Base-by-base conservation (phyloP, 2,797 vertebrate genomes). In the Liasis olivaceus region DNA sequence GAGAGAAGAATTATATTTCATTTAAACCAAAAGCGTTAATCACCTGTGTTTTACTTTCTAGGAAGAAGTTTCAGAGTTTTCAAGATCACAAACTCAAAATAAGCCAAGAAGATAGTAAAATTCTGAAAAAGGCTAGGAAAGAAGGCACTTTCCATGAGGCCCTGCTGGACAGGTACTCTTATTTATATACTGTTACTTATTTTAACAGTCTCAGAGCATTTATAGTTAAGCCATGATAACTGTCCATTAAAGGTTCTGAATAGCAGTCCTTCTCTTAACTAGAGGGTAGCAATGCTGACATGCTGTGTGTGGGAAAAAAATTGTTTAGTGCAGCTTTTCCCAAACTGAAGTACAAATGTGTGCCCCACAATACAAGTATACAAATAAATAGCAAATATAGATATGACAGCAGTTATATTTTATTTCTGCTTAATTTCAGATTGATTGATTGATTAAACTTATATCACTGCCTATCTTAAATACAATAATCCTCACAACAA, bases 31-130 rank as follows among this genome's bases (percentile, higher is more conserved):
- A 89, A 15, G 22, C 42, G 22, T 56, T 86, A 0, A 90, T 91
- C 9, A 0, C 2, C 7, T 58, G 20, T 90, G 11, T 62, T 90
- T 4, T 95, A 58, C 72, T 90, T 97, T 97, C 90, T 98, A 99
- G 99, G 94, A 99, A 99, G 96, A 99, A 99, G 97, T 99, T 99
- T 96, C 99, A 99, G 98, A 99, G 99, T 97, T 99, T 99, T 97
- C 99, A 99, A 97, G 99, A 99, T 96, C 98, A 98, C 84, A 98
- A 98, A 92, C 98, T 99, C 94, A 98, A 98, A 97, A 96, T 99
- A 95, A 99, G 99, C 92, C 98, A 99, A 96, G 99, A 98, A 91
- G 98, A 98, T 91, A 95, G 97, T 85, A 96, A 97, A 93, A 94
- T 94, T 1, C 98, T 99, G 62, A 99, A 98, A 96, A 99, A 98